Evolutionary conservation across 2,797 vertebrate genomes (phyloP), one percentile per base, ranked within the genome.

Genomic region (Phataginus tetradactyla): DNA sequence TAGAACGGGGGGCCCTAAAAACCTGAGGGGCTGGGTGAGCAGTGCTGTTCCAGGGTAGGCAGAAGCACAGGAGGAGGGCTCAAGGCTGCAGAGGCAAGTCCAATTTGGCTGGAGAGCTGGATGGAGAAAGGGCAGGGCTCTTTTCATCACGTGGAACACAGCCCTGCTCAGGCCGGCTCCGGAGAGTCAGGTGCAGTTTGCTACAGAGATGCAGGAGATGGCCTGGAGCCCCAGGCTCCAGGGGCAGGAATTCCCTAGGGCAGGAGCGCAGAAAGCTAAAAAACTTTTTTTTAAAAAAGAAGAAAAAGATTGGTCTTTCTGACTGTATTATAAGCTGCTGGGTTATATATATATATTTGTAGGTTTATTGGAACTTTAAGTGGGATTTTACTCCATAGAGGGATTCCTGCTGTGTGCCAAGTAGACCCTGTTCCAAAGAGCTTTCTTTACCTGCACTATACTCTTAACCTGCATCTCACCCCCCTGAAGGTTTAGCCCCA

Each of bases 341-440:
- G 51, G 23, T 17, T 7, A 25, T 59, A 53, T 85, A 61, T 95
- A 15, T 42, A 15, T 15, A 15, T 89, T 4, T 39, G 11, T 57
- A 72, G 23, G 23, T 78, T 87, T 85, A 55, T 72, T 89, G 64
- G 64, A 37, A 88, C 45, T 85, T 71, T 53, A 85, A 88, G 13
- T 96, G 53, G 45, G 18, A 25, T n/a, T 79, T 86, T 81, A 59
- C 66, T 63, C 1, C 49, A 80, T 25, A 27, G 79, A 61, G 34
- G 29, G 32, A 57, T 8, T 29, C 49, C 21, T 14, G 8, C 14
- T n/a, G 5, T 11, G 78, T 53, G 53, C 45, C 53, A 57, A 29
- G 27, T 37, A 57, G 68, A 85, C 11, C 12, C 37, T n/a, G 4
- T 25, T 8, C 34, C 49, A 6, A 68, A 7, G 42, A 4, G 3